A percentile compares a stretch with the other conserved stretches of the same genome.
phyloP scores from a whole-genome alignment of 2,113 vertebrate species.

The Cephalopterus ornatus region DNA sequence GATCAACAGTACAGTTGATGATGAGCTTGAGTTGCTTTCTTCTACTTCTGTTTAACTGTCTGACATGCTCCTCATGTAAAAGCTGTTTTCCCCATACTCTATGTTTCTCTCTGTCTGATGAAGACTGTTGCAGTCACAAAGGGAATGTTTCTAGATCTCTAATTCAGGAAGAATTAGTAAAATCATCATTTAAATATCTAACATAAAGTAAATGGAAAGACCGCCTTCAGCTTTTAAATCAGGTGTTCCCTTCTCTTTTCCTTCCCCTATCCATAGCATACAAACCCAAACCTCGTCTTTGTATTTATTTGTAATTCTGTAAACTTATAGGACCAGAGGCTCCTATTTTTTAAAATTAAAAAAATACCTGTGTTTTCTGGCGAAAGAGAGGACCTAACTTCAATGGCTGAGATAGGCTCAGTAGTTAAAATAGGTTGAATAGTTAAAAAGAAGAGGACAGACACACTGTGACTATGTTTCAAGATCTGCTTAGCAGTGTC shows the following conservation, averaged over 20 bases:
- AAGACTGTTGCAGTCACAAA: neutral
- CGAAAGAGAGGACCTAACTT: neutral
- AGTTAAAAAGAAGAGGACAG: neutral
- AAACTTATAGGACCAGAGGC: neutral
- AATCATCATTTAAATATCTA: neutral
- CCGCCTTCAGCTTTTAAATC: neutral
- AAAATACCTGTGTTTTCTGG: neutral
- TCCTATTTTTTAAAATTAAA: neutral
- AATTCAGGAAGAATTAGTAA: neutral
- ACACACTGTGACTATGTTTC: neutral
- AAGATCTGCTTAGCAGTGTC: neutral
- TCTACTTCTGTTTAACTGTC: neutral
- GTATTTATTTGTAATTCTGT: neutral
- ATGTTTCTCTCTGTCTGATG: fast-evolving
- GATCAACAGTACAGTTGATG: neutral
- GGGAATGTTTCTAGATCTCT: neutral
- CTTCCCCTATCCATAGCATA: no score
- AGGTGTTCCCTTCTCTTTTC: neutral
- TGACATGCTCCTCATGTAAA: neutral
- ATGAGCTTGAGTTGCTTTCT: neutral
- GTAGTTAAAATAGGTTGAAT: neutral
- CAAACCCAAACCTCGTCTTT: neutral
- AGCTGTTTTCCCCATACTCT: neutral
- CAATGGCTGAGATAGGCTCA: neutral
- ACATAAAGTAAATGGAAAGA: neutral